These are phyloP conservation scores for Steatocranus sp. DNA, from an alignment of 2,797 vertebrate genomes.

Conservation along the genomic window DNA sequence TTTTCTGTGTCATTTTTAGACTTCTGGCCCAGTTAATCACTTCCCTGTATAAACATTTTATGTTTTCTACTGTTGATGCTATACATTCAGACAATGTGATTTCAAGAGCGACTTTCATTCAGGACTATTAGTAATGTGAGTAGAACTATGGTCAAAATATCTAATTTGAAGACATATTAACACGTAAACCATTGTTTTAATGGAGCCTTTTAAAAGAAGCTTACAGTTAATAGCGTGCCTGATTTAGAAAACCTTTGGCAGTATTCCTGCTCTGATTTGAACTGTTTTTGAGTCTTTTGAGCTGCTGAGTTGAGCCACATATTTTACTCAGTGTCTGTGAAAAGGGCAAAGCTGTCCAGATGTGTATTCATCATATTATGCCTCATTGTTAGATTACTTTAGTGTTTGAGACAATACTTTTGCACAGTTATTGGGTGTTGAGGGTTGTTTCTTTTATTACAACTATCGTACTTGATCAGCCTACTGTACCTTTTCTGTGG, in stretches of 20 bases:
- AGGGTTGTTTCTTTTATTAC: background rate
- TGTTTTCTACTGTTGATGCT: slow-evolving; percentile 20
- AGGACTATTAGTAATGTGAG: background rate
- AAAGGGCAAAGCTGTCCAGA: background rate
- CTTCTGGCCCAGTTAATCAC: background rate
- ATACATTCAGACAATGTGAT: slow-evolving; percentile 22
- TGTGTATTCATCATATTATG: slow-evolving; percentile 3
- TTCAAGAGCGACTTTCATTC: slow-evolving; percentile 1
- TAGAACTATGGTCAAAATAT: background rate
- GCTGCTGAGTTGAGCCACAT: slow-evolving; percentile 51
- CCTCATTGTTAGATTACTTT: background rate
- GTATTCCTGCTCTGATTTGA: background rate
- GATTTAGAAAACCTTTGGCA: background rate
- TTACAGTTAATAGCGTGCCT: background rate
- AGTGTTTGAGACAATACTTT: slow-evolving; percentile 21
- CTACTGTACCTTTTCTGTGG: slow-evolving; percentile 35
- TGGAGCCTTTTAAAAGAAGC: background rate
- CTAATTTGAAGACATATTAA: background rate
- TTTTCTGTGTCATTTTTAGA: background rate
- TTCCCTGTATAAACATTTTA: slow-evolving; percentile 15
- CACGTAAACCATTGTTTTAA: background rate
- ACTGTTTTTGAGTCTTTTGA: background rate
- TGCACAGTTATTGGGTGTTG: slow-evolving; percentile 41
- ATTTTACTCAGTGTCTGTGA: background rate
- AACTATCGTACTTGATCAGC: slow-evolving; percentile 48